Conservation (phyloP, 2,888 invertebrate species). For the Urechis unicinctus region DNA sequence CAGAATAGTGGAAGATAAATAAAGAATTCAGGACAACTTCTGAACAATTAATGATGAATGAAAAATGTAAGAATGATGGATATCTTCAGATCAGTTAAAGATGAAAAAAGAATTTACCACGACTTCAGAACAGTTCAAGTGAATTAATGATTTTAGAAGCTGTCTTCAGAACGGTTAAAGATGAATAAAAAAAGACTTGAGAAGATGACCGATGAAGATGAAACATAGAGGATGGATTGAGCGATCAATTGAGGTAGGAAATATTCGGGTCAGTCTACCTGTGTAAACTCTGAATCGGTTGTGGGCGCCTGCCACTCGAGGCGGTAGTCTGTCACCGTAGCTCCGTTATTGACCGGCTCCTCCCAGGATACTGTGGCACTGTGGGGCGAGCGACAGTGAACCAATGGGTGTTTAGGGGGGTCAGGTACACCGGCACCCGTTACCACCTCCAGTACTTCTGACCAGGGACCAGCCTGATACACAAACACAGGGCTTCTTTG, state of each 20-base stretch:
- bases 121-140: too few relatives aligned
- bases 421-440: slow-evolving; percentile 79
- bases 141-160: too few relatives aligned
- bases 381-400: slow-evolving; percentile 63
- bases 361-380: slow-evolving; percentile 69
- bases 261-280: slow-evolving; percentile 23
- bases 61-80: too few relatives aligned
- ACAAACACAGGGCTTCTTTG: neutral
- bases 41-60: too few relatives aligned
- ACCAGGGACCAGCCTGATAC: slow-evolving; percentile 65
- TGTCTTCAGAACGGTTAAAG: too few relatives aligned
- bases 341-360: slow-evolving; percentile 73
- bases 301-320: slow-evolving; percentile 57
- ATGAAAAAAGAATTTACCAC: too few relatives aligned
- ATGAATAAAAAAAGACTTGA: too few relatives aligned
- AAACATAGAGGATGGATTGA: neutral
- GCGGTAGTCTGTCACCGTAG: slow-evolving; percentile 71
- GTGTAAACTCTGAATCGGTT: slow-evolving; percentile 36
- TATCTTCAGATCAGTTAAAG: too few relatives aligned
- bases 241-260: neutral
- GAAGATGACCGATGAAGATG: too few relatives aligned
- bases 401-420: slow-evolving; percentile 60
- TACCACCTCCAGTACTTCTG: slow-evolving; percentile 64
- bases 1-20: too few relatives aligned
- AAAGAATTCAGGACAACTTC: too few relatives aligned